Evolutionary conservation across 2,113 vertebrate genomes (phyloP), one percentile per base, ranked within the genome.

Genomic region (Cheilinus undulatus): DNA sequence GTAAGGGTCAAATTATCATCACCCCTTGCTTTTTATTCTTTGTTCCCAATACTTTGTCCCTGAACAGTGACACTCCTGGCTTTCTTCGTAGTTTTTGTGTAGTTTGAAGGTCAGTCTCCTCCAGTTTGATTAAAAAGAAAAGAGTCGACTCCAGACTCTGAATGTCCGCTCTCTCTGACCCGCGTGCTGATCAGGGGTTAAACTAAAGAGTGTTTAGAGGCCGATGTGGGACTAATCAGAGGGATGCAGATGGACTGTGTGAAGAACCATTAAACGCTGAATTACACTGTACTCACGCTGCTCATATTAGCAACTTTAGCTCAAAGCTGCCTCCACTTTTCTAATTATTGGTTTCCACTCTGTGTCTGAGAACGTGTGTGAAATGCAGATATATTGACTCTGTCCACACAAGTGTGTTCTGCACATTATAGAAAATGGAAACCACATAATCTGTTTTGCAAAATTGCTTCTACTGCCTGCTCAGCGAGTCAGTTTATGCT

Each of bases 271-370:
- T 42, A 62, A 64, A 60, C 61, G 26, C 72, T 80, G 54, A 48
- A 72, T 78, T 59, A 45, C 48, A 65, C 27, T 30, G 28, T 51
- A 30, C 34, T 63, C 54, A 78, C 49, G 53, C 67, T 82, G 74
- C 23, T 82, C 74, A 72, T 74, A 78, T 82, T 60, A 76, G 40
- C 56, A 56, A 30, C 65, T 74, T 62, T 36, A 50, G 60, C 64
- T 84, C 45, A 69, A 68, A 81, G 57, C 64, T 64, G 36, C 67
- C 38, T 71, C 11, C 51, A 54, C 50, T 68, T 46, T 51, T 43
- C 30, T 50, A 76, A 73, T 67, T 24, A 67, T 42, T 34, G 40
- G 15, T 19, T 22, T 74, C 49, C 13, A n/a, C 34, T 42, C 13
- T 60, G 64, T 23, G 10, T 43, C n/a, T 58, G 24, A 40, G 36